Evolutionary conservation across 2,113 vertebrate genomes (phyloP), one percentile per base, ranked within the genome.

Genomic region (Octodon degus): DNA sequence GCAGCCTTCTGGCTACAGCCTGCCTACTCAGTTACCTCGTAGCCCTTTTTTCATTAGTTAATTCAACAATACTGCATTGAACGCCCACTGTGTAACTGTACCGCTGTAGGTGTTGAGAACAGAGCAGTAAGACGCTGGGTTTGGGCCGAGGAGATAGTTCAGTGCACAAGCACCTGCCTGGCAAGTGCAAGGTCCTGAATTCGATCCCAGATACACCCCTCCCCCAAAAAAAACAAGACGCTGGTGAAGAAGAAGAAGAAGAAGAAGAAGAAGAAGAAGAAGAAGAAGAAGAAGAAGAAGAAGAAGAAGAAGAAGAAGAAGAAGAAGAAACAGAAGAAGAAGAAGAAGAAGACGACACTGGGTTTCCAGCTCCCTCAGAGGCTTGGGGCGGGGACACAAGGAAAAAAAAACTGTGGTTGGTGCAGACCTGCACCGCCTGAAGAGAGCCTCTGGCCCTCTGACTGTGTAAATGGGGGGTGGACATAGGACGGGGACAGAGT

Each of bases 1-100:
- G 50, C 58, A 90, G 24, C 27, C 40, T 70, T 50, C 84, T 43
- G 50, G 30, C 74, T 34, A 62, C 4, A 82, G 62, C 24, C 40
- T 88, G 20, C 30, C 37, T 27, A 88, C 55, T 6, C 50, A 86
- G 67, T 37, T 25, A 53, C 85, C 92, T 77, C 37, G 50, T 30
- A 16, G 5, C 24, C 67, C 27, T 90, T 81, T 65, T 62, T 86
- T 43, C 63, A 60, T 50, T 95, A 74, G 92, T 67, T 88, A 63
- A 89, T 89, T 90, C 86, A 93, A 22, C 81, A 95, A 94, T 20
- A 68, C 30, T 67, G 24, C 81, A 30, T 4, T 53, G 79, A 92
- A 89, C 3, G 25, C 20, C 53, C 40, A 50, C n/a, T 79, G 11
- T n/a, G 37, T 74, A 32, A 24, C 86, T 82, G 58, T 68, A 88